A percentile compares a stretch with the other conserved stretches of the same genome.
phyloP scores from a whole-genome alignment of 2,113 vertebrate species.

The Rhinoptilus africanus region DNA sequence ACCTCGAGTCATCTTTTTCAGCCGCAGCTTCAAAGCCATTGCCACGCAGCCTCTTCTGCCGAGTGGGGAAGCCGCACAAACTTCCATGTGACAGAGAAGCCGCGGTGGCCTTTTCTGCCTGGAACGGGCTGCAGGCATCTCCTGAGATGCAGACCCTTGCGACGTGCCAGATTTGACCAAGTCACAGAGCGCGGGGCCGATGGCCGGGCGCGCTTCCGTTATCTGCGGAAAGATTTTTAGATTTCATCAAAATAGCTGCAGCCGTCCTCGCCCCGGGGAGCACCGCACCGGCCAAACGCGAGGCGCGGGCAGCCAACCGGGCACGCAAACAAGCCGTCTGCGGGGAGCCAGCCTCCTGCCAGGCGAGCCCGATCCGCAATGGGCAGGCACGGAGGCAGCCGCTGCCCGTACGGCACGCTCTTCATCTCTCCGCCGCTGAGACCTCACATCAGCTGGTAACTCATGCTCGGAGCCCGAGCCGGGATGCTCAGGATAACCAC shows the following conservation, averaged over 20 bases:
- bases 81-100: neutral
- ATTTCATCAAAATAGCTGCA: neutral
- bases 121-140: neutral
- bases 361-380: neutral
- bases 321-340: neutral
- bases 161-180: neutral
- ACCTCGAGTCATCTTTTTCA: neutral
- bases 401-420: neutral
- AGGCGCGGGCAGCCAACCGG: neutral
- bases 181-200: no score
- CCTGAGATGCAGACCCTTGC: neutral
- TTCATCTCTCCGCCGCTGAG: neutral
- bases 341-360: neutral
- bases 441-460: neutral
- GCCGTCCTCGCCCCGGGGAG: neutral
- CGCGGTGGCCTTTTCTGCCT: neutral
- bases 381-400: neutral
- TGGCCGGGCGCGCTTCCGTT: neutral
- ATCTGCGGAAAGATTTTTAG: neutral
- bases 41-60: neutral
- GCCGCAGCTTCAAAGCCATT: neutral
- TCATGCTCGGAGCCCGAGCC: accelerated
- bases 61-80: neutral
- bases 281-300: neutral
- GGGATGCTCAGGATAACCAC: neutral